Evolutionary conservation across 2,888 invertebrate genomes (phyloP).

Genomic region (Ceramica pisi): DNA sequence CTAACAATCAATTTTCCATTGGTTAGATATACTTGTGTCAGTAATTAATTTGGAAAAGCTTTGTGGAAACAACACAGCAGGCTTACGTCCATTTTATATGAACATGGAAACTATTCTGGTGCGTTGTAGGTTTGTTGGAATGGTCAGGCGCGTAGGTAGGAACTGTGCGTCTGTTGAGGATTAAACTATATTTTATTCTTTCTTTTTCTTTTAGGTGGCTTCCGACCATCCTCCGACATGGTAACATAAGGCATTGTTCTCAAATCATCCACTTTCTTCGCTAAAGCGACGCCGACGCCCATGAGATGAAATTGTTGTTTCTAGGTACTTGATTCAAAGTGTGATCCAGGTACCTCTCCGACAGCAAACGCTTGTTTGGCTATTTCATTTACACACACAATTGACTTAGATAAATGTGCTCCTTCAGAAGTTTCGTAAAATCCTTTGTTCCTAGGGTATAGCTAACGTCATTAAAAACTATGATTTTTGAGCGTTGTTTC

Average conservation of each 20-base stretch:
- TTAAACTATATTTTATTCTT: too few species aligned
- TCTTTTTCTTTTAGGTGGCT: background rate
- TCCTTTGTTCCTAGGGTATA: background rate
- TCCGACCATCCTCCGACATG: too few species aligned
- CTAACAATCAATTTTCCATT: background rate
- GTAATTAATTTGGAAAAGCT: background rate
- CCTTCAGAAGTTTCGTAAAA: background rate
- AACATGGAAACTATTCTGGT: too few species aligned
- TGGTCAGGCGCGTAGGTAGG: background rate
- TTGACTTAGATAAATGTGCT: background rate
- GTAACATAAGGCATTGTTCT: background rate
- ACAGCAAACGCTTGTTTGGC: background rate
- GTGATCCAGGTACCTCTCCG: background rate
- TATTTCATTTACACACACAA: background rate
- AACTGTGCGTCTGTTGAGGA: too few species aligned
- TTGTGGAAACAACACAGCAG: background rate
- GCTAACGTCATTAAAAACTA: background rate
- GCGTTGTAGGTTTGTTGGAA: background rate
- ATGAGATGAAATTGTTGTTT: background rate
- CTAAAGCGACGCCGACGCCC: background rate
- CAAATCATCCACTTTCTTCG: background rate
- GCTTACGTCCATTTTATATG: background rate
- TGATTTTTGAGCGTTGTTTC: background rate
- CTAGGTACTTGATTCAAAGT: too few species aligned
- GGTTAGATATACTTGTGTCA: too few species aligned